Percentiles rank a stretch among this genome's conserved stretches.
Evolutionary conservation across 1,140 invertebrate genomes (phyloP).

Genomic region (Eumaeus atala): DNA sequence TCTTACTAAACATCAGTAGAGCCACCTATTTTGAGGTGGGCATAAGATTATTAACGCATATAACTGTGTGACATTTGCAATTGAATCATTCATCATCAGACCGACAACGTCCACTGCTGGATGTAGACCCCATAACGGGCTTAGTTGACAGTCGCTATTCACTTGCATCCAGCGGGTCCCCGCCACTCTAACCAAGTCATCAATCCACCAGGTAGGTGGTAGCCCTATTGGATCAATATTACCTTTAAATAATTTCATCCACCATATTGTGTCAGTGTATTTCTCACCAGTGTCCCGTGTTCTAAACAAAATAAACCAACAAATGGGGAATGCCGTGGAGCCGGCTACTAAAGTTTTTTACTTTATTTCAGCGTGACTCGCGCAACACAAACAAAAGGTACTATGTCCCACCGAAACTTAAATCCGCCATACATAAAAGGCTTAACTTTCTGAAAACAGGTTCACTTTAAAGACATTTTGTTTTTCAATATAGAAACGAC

Average conservation of each 20-base stretch:
- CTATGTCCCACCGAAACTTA: constrained; percentile 57
- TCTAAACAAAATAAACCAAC: constrained; percentile 67
- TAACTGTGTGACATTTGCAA: too few species aligned
- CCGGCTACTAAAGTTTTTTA: constrained; percentile 71
- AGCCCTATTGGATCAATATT: constrained; percentile 20
- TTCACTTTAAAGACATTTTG: constrained; percentile 70
- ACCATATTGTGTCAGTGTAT: constrained; percentile 69
- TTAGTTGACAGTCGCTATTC: too few species aligned
- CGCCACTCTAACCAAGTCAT: too few species aligned
- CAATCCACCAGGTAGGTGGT: too few species aligned
- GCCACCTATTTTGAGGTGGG: too few species aligned
- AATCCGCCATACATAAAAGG: constrained; percentile 64
- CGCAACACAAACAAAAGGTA: constrained; percentile 42
- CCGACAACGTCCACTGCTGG: too few species aligned
- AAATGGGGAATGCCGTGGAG: constrained; percentile 68
- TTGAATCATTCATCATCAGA: too few species aligned
- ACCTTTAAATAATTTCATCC: constrained; percentile 27
- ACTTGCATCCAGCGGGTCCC: too few species aligned
- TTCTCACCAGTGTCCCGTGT: constrained; percentile 70
- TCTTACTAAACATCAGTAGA: not conserved
- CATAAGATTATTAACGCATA: too few species aligned
- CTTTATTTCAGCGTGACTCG: constrained; percentile 56
- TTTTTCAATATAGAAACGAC: constrained; percentile 69
- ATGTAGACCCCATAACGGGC: too few species aligned
- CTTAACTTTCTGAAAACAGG: constrained; percentile 69